phyloP scores from a whole-genome alignment of 2,113 vertebrate species.

The Gallinago jamesoni region DNA sequence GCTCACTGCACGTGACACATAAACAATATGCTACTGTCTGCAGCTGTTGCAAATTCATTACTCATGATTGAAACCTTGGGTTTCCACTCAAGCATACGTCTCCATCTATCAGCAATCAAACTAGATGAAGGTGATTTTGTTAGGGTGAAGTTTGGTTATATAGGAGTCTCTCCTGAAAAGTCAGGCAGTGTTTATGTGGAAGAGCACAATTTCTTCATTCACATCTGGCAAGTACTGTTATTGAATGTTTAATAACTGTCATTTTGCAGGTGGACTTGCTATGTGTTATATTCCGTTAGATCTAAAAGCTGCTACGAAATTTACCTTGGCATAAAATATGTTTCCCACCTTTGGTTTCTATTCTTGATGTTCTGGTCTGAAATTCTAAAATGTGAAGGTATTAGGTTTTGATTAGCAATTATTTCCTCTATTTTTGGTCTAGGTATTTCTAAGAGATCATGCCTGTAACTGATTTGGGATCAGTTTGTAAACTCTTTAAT shows the following conservation, averaged over 20 bases:
- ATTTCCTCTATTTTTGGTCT: not conserved
- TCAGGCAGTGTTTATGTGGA: not conserved
- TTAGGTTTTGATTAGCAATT: not conserved
- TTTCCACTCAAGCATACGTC: not conserved
- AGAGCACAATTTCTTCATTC: not conserved
- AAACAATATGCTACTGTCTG: not conserved
- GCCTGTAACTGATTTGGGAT: not conserved
- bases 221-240: not conserved
- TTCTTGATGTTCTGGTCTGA: not conserved
- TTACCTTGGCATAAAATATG: not conserved
- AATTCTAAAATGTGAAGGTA: not conserved
- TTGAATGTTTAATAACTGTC: conserved; percentile 3
- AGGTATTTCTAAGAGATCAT: not conserved
- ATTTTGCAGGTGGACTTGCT: not conserved
- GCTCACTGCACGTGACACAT: not conserved
- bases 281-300: not conserved
- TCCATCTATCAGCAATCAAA: not conserved
- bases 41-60: not conserved
- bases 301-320: not conserved
- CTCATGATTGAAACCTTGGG: not conserved
- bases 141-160: not conserved
- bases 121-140: not conserved
- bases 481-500: not conserved
- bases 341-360: not conserved
- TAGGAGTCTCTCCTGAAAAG: not conserved